phyloP scores from a whole-genome alignment of 2,888 invertebrate genomes.

The Paralinhomoeus sp. region DNA sequence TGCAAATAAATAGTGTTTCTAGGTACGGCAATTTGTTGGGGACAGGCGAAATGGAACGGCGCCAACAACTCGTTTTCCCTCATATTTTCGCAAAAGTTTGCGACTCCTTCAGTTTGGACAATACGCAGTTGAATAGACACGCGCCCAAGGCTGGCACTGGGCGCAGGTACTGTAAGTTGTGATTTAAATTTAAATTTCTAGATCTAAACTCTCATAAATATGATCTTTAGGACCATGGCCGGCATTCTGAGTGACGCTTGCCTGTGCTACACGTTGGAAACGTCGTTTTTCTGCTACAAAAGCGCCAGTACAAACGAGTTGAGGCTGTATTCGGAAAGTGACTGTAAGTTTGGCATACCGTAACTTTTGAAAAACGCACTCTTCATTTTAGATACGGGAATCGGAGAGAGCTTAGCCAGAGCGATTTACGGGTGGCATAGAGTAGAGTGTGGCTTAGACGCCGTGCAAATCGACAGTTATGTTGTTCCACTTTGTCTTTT shows the following conservation, averaged over 20 bases:
- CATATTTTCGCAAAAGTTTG: slow-evolving; percentile 64
- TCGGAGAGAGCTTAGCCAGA: no score
- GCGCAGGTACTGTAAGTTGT: slow-evolving; percentile 37
- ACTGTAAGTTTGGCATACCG: no score
- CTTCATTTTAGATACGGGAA: no score
- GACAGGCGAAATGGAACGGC: slow-evolving; percentile 35
- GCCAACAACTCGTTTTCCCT: slow-evolving; percentile 78
- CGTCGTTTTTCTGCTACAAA: slow-evolving; percentile 29
- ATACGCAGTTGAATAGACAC: slow-evolving; percentile 80
- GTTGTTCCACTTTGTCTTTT: no score
- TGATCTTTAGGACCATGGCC: slow-evolving; percentile 4
- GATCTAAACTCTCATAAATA: no score
- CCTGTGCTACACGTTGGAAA: slow-evolving; percentile 30
- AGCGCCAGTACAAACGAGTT: no score
- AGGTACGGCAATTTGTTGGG: background rate
- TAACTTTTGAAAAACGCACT: no score
- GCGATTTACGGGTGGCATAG: no score
- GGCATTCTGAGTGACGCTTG: slow-evolving; percentile 23
- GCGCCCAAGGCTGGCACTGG: slow-evolving; percentile 60
- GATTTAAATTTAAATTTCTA: background rate
- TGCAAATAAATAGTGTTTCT: background rate
- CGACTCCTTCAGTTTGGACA: slow-evolving; percentile 59
- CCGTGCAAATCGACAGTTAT: no score
- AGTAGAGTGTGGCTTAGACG: no score
- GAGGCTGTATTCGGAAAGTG: no score